phyloP scores from a whole-genome alignment of 2,888 invertebrate species.

The Tachina lurida region DNA sequence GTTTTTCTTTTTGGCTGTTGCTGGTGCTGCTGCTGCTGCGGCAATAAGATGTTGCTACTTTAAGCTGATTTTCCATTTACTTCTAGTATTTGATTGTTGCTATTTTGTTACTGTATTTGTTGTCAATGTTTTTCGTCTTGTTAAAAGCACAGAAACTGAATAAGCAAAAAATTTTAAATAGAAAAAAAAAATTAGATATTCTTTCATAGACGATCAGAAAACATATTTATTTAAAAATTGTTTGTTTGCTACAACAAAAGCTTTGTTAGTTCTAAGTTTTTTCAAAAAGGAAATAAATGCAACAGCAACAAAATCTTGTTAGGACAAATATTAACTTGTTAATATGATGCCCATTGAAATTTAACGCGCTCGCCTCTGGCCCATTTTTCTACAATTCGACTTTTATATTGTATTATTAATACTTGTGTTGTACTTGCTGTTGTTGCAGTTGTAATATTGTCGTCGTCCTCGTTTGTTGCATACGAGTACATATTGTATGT shows the following conservation, averaged over 20 bases:
- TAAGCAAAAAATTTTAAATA: not conserved
- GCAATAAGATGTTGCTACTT: constrained; percentile 61
- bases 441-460: constrained; percentile 56
- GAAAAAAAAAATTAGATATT: constrained; percentile 13
- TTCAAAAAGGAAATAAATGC: constrained; percentile 7
- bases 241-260: constrained; percentile 33
- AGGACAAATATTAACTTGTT: constrained; percentile 82
- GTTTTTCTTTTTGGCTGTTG: not conserved
- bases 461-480: constrained; percentile 42
- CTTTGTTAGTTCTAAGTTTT: constrained; percentile 46
- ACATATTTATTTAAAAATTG: constrained; percentile 63
- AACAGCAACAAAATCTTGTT: constrained; percentile 77
- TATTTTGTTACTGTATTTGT: constrained; percentile 49
- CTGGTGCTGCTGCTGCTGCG: constrained; percentile 3
- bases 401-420: constrained; percentile 20
- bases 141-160: constrained; percentile 34
- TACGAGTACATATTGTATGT: not conserved
- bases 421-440: constrained; percentile 27
- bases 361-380: constrained; percentile 65
- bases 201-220: constrained; percentile 45
- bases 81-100: constrained; percentile 38
- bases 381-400: constrained; percentile 51
- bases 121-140: constrained; percentile 57
- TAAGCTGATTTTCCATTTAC: constrained; percentile 41
- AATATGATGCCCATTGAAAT: constrained; percentile 81